Evolutionary conservation across 2,888 invertebrate genomes (phyloP), one percentile per base, ranked within the genome.

Genomic region (Microctonus brassicae): DNA sequence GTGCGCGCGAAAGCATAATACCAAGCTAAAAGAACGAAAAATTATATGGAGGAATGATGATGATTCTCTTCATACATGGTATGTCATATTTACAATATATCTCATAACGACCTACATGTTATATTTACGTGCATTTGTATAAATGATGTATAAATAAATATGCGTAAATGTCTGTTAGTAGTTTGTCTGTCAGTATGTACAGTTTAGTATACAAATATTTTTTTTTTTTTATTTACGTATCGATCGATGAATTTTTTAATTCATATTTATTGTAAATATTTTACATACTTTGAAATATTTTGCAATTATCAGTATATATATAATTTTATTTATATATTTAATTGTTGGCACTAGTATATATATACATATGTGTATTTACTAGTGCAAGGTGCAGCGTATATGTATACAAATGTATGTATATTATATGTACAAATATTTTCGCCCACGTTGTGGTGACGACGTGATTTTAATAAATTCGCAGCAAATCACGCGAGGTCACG

Each of bases 401-500:
- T 33, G 20, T 58, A 34, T 58, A 33, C 7, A 58, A n/a, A n/a
- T n/a, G n/a, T n/a, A n/a, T n/a, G n/a, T n/a, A n/a, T n/a, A n/a
- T n/a, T 33, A 17, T 58, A 29, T 17, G 10, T 22, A 53, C 20
- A 17, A 17, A 53, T 53, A 22, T 26, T 55, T 55, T 55, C 55
- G 55, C 55, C 55, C 55, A 55, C 57, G 63, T 53, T 47, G 70
- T 65, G 58, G 75, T 67, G 76, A 78, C 77, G 77, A 79, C 82
- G 81, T 82, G 79, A 83, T 85, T 84, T 84, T 84, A 86, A 86
- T 86, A 85, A 86, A 85, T 85, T 85, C 80, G 82, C 83, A 82
- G 84, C 82, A 84, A 86, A 86, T 86, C 84, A 84, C 78, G 78
- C 74, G 74, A 75, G 73, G 67, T 29, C 80, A 81, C 79, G 81